Percentiles rank a stretch among this genome's conserved stretches.
These are phyloP conservation scores for Drosophila mauritiana DNA, from an alignment of 1,140 invertebrate species.

Conservation along the genomic window DNA sequence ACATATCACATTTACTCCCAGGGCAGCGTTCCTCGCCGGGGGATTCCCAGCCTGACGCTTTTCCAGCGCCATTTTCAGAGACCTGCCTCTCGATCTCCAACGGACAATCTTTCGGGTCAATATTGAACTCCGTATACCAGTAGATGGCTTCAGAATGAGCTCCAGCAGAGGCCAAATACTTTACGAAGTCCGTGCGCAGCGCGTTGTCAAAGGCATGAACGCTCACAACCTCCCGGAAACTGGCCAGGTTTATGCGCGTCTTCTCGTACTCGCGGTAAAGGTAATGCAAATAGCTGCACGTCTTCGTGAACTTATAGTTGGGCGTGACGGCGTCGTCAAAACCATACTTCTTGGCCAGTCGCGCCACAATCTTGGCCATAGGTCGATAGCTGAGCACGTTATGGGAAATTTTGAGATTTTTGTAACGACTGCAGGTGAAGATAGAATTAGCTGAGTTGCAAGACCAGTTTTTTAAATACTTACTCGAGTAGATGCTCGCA, in stretches of 20 bases:
- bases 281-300: conserved; percentile 87
- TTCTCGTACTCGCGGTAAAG: conserved; percentile 87
- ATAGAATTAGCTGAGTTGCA: not conserved
- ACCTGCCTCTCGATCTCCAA: conserved; percentile 64
- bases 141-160: conserved; percentile 85
- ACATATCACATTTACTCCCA: conserved; percentile 53
- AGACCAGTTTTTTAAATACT: conserved; percentile 29
- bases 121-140: conserved; percentile 86
- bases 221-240: conserved; percentile 88
- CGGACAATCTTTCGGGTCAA: conserved; percentile 86
- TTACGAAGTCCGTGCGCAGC: conserved; percentile 86
- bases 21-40: conserved; percentile 9
- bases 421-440: conserved; percentile 45
- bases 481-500: conserved; percentile 85
- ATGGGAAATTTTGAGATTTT: conserved; percentile 72
- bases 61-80: conserved; percentile 50
- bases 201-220: conserved; percentile 85
- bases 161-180: conserved; percentile 71
- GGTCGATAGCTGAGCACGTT: conserved; percentile 86
- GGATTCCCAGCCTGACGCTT: not conserved
- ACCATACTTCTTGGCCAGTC: conserved; percentile 87
- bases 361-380: conserved; percentile 87
- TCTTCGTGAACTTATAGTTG: conserved; percentile 87
- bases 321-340: conserved; percentile 86
- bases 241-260: conserved; percentile 86